Base-by-base conservation (phyloP, 2,888 invertebrate species). In the Eupithecia inturbata region DNA sequence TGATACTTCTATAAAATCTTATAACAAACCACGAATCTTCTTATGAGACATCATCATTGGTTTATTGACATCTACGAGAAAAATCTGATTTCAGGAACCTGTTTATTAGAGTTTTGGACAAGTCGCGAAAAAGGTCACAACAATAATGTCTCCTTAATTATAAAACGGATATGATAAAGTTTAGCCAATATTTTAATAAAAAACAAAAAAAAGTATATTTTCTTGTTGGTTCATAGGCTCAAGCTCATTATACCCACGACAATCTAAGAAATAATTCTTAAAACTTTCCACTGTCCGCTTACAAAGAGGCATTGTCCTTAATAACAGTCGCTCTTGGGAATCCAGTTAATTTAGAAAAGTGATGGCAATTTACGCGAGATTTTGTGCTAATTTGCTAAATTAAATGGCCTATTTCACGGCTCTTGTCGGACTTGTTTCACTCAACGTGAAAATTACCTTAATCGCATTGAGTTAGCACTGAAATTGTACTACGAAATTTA, bases 311-410 rank as follows among this genome's bases (percentile, higher is more conserved):
- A 74, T 74, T 76, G 74, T 76, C 74, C 22, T 36, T 70, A 72
- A 66, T 69, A 78, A 68, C 66, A 75, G 71, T 45, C 31, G 67
- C 77, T 75, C 78, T 62, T 45, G 77, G 77, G 76, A 74, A 73
- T 72, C 33, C 16, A 64, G 66, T 71, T 71, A 80, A 80, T 78
- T 77, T 77, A 63, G 36, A 73, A 41, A 73, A 72, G 64, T 63
- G 75, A 73, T 70, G 62, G 74, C 77, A 76, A 76, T 77, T 76
- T 71, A 66, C 75, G 66, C 68, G 57, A 79, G 76, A 76, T 80
- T 79, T 78, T 78, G 78, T 73, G 77, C 74, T 79, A 78, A 80
- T 80, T 80, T 78, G 70, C 66, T 36, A 79, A 80, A 79, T 80
- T 77, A 78, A 77, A 76, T 62, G 57, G 62, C 64, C 70, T 76